Evolutionary conservation across 2,113 vertebrate genomes (phyloP).

Genomic region (Alexandromys fortis): DNA sequence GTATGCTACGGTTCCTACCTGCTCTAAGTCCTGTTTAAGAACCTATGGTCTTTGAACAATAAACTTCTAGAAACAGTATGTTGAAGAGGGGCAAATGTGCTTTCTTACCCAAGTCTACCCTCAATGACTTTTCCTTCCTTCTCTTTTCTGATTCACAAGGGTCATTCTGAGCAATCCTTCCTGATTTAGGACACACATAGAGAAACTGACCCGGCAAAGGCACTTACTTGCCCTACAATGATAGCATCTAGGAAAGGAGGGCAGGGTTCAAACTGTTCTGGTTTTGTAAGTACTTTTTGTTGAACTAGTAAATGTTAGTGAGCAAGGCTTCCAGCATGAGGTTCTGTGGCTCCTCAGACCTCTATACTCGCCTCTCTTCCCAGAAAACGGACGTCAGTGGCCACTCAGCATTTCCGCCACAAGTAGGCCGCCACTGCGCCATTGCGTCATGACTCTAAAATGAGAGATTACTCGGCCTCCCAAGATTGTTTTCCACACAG

Average conservation of each 20-base stretch:
- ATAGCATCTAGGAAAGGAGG: not conserved
- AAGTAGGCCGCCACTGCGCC: constrained; percentile 54
- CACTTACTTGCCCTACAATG: not conserved
- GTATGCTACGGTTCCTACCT: not conserved
- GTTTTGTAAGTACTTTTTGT: not conserved
- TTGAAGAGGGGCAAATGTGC: not conserved
- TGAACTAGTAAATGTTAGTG: not conserved
- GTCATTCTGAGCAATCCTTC: not conserved
- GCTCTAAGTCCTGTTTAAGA: not conserved
- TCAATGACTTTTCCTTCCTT: not conserved
- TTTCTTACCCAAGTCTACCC: not conserved
- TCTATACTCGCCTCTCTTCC: not conserved
- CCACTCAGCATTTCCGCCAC: not conserved
- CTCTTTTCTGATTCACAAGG: not conserved
- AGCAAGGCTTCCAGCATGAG: not conserved
- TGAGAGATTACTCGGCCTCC: constrained; percentile 69
- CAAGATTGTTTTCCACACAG: constrained; percentile 74
- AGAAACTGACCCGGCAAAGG: not conserved
- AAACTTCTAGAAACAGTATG: not conserved
- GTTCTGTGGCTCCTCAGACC: not conserved
- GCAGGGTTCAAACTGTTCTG: not conserved
- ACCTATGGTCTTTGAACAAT: not conserved
- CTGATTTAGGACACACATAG: not conserved
- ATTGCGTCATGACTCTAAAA: constrained; percentile 64
- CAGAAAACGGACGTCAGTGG: constrained; percentile 42